Evolutionary conservation across 2,888 invertebrate species (phyloP).

Genomic region (Scaptomyza cyrtandrae): DNA sequence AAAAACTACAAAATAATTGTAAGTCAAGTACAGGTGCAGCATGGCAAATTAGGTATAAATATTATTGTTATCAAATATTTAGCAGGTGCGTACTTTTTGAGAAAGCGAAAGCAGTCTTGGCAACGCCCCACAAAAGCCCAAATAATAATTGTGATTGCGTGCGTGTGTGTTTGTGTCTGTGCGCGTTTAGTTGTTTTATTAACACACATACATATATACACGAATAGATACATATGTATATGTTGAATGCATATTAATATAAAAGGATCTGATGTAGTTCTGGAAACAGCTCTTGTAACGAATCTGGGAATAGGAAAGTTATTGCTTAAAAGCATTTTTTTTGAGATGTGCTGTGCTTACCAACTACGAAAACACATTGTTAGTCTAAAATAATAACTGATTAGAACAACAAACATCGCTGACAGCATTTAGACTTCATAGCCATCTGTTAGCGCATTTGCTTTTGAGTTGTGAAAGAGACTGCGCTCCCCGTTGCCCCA

Average conservation of each 20-base stretch:
- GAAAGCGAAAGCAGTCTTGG: constrained; percentile 42
- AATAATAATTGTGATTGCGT: background rate
- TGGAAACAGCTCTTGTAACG: background rate
- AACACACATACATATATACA: background rate
- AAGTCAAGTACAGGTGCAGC: constrained; percentile 38
- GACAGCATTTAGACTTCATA: constrained; percentile 86
- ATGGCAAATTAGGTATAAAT: constrained; percentile 46
- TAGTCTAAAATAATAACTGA: no score
- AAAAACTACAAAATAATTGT: constrained; percentile 14
- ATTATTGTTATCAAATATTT: constrained; percentile 27
- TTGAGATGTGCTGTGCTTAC: constrained; percentile 3
- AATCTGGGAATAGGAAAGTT: constrained; percentile 1
- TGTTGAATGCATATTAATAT: no score
- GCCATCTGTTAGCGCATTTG: constrained; percentile 91
- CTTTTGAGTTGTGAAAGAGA: constrained; percentile 93
- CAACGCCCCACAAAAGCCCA: constrained; percentile 15
- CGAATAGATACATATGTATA: background rate
- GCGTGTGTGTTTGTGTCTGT: constrained; percentile 8
- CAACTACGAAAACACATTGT: background rate
- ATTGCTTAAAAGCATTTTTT: background rate
- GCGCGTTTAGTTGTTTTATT: constrained; percentile 28
- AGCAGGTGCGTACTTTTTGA: constrained; percentile 26
- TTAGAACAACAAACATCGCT: background rate
- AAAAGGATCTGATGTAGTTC: no score
- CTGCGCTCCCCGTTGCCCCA: constrained; percentile 95